Percentiles rank a stretch among this genome's conserved stretches.
Conservation (phyloP, 1,140 invertebrate species). For the Zaprionus gabonicus region DNA sequence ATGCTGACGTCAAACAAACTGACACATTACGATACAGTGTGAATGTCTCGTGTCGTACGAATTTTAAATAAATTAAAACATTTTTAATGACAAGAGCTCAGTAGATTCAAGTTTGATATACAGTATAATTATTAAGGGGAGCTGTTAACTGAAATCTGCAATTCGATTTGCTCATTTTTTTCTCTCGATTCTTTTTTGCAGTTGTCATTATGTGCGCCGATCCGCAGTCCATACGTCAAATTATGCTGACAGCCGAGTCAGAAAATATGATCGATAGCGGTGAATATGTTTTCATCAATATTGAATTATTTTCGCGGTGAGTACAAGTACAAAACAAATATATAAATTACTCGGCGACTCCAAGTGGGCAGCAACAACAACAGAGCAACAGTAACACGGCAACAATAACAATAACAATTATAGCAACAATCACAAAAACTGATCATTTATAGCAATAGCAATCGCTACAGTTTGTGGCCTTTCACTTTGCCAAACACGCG, state of each 20-base stretch:
- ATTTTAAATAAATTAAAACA: constrained; percentile 70
- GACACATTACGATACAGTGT: constrained; percentile 40
- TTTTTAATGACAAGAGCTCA: constrained; percentile 68
- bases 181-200: constrained; percentile 86
- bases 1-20: constrained; percentile 64
- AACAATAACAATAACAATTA: constrained; percentile 15
- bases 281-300: constrained; percentile 99
- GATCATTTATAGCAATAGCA: constrained; percentile 72
- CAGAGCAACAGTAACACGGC: too few species aligned
- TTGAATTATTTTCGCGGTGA: constrained; percentile 98
- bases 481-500: constrained; percentile 74
- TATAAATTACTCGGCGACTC: constrained; percentile 23
- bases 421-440: constrained; percentile 28
- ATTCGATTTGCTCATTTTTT: constrained; percentile 31
- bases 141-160: constrained; percentile 26
- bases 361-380: constrained; percentile 22
- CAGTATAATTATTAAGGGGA: constrained; percentile 33
- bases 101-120: constrained; percentile 7
- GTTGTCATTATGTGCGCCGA: constrained; percentile 97
- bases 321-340: constrained; percentile 71
- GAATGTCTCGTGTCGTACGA: constrained; percentile 30
- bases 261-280: constrained; percentile 97
- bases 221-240: constrained; percentile 93
- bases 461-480: constrained; percentile 70
- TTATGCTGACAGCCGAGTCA: constrained; percentile 95